Evolutionary conservation across 2,113 vertebrate genomes (phyloP).

Genomic region (Hemicordylus capensis): DNA sequence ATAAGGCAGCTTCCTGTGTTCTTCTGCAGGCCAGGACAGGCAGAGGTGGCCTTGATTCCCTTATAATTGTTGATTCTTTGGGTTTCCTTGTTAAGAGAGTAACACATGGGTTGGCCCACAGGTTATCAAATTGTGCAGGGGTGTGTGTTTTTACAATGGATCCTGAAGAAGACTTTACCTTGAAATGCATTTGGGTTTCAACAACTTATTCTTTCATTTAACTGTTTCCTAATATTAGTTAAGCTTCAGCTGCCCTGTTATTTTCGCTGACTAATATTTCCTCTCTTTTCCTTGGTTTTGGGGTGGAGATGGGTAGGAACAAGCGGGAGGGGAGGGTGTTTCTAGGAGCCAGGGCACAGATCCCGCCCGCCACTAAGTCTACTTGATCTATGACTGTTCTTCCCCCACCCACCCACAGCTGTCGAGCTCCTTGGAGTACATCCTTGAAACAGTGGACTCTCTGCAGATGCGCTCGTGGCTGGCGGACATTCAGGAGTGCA

Average conservation of each 20-base stretch:
- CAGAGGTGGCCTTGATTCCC: not conserved
- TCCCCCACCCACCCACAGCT: conserved; percentile 67
- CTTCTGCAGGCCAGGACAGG: not conserved
- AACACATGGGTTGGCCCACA: not conserved
- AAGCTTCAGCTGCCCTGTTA: not conserved
- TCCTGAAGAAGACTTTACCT: not conserved
- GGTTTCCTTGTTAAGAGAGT: not conserved
- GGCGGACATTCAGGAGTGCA: conserved; percentile 87
- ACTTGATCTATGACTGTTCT: not conserved
- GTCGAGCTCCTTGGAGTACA: conserved; percentile 84
- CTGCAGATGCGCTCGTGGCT: conserved; percentile 92
- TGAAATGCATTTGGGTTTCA: not conserved
- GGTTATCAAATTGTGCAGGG: not conserved
- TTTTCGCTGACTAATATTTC: not conserved
- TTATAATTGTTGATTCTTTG: not conserved
- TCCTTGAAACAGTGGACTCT: conserved; percentile 87
- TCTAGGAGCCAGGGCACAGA: not conserved
- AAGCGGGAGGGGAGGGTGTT: not conserved
- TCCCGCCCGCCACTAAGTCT: not conserved
- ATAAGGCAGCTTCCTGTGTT: no score
- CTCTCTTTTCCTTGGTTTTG: not conserved
- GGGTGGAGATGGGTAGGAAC: not conserved
- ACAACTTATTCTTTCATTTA: not conserved
- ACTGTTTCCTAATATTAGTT: not conserved
- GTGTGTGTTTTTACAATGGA: not conserved